Base-by-base conservation (phyloP, 2,113 vertebrate genomes). In the Gobio gobio region DNA sequence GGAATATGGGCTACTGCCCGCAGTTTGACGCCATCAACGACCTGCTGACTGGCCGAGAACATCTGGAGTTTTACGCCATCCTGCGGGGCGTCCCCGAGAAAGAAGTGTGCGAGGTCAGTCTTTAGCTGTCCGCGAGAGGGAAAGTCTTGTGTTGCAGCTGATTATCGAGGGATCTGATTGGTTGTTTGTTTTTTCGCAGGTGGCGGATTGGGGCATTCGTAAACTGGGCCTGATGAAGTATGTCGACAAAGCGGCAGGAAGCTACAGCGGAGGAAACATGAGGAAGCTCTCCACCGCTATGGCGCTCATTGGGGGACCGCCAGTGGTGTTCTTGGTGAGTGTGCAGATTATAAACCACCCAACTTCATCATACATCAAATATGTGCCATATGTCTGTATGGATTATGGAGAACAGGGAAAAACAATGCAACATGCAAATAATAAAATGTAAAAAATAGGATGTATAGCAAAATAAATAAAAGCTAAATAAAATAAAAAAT, bases 1-100 rank as follows among this genome's bases (percentile, higher is more conserved):
- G 97, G 94, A 99, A 98, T 91, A 99, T 99, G 98, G 98, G 98
- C 14, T 99, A 99, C 86, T 99, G 98, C 85, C 98, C 98, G 33
- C 98, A 99, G 93, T 99, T 99, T 3, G 98, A 99, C 88, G 98
- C 98, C 85, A 95, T 99, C 88, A 98, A 97, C 2, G 98, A 99
- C 84, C 91, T 99, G 74, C 91, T 99, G 91, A 99, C 98, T 0
- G 98, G 98, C 40, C 94, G 98, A 91, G 98, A 99, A 68, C 98
- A 99, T 8, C 94, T 99, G 81, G 97, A 99, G 89, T 98, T 99
- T 89, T 99, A 98, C 3, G 98, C 97, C 3, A 97, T 99, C 85
- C 92, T 99, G 86, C 96, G 98, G 83, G 98, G 98, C 16, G 96
- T 99, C 73, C 98, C 98, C 0, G 97, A 98, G 84, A 98, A 97